Base-by-base conservation (phyloP, 2,888 invertebrate species). In the Anorthoa munda region DNA sequence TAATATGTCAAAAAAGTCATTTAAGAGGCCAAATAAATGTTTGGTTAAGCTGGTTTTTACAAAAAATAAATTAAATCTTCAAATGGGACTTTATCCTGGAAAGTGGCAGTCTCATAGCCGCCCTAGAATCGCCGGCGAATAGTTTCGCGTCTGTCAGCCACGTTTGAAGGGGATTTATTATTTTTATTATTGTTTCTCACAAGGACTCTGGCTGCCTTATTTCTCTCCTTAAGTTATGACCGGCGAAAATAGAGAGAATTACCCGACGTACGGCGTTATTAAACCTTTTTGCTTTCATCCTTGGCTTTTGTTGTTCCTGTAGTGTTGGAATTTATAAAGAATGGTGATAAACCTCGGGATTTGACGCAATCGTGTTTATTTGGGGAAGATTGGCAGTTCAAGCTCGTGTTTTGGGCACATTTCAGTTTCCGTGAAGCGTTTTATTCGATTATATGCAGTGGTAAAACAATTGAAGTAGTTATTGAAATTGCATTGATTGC, bases 131-230 rank as follows among this genome's bases (percentile, higher is more conserved):
- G 93, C 90, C 91, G 89, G 92, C 92, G 93, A 95, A 95, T 95
- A 95, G 95, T 95, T 95, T 93, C 93, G 93, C 94, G 94, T 93
- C 95, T 95, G 95, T 95, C 95, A 95, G 94, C 86, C 92, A 91
- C 93, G 92, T 95, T 94, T 94, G 95, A 95, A 93, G 91, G 92
- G 94, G 94, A 95, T 95, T 95, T 96, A 95, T 95, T 96, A 95
- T 95, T 95, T 95, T 95, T 95, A 95, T 95, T 95, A 95, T 95
- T 95, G 95, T 95, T 95, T 94, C 93, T 87, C 89, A 89, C 86
- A 90, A 90, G 90, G 91, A 91, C 92, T 89, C 91, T 90, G 79
- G 86, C 75, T 89, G 90, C 92, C 92, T 93, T 92, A 91, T 90
- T 90, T 86, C 88, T 75, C 86, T 85, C 86, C 91, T 92, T 91